phyloP scores from a whole-genome alignment of 1,140 invertebrate species.

The Cyclina sinensis region DNA sequence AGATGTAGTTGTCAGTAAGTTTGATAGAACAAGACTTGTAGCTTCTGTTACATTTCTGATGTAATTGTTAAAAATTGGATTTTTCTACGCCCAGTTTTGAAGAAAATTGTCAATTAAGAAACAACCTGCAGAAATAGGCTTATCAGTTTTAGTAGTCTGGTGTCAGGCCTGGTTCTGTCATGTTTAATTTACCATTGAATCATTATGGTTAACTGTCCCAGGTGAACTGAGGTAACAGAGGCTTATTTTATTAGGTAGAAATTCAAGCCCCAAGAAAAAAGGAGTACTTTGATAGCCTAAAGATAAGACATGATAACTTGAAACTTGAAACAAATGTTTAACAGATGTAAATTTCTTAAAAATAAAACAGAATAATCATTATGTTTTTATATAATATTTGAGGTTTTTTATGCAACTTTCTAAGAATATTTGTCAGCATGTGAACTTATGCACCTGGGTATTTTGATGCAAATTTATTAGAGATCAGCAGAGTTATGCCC shows the following conservation, averaged over 20 bases:
- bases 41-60: slow-evolving; percentile 10
- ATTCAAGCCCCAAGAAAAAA: background rate
- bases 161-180: background rate
- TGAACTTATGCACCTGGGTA: too few relatives aligned
- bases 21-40: background rate
- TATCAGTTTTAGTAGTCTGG: background rate
- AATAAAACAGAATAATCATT: too few relatives aligned
- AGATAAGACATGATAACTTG: background rate
- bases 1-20: slow-evolving; percentile 14
- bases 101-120: background rate
- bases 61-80: slow-evolving; percentile 15
- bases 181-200: slow-evolving; percentile 37
- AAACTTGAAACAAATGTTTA: too few relatives aligned
- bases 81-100: background rate
- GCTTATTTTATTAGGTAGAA: background rate
- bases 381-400: too few relatives aligned
- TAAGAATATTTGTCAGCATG: too few relatives aligned
- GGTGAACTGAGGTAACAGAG: slow-evolving; percentile 8
- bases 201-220: slow-evolving; percentile 20
- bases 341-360: too few relatives aligned
- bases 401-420: too few relatives aligned
- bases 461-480: too few relatives aligned
- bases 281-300: background rate
- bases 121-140: slow-evolving; percentile 1
- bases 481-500: too few relatives aligned